Conservation (phyloP, 2,888 invertebrate genomes). For the Erannis defoliaria region DNA sequence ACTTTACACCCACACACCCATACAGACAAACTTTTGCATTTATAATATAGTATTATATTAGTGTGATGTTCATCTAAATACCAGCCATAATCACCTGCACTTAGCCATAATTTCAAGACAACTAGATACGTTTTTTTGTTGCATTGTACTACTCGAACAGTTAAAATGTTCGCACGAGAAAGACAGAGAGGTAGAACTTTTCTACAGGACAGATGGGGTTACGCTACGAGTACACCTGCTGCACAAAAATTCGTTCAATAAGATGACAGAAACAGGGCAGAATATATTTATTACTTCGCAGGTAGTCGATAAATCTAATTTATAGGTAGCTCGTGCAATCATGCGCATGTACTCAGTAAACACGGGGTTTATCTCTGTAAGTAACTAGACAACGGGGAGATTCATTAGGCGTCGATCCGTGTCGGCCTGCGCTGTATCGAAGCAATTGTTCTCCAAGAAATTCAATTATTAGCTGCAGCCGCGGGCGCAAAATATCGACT, state of each 20-base stretch:
- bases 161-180: neutral
- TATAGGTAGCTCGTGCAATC: conserved; percentile 84
- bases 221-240: conserved; percentile 23
- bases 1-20: too few species aligned
- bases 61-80: neutral
- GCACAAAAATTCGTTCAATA: conserved; percentile 24
- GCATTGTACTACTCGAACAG: neutral
- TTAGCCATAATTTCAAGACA: neutral
- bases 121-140: neutral
- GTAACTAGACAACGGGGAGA: conserved; percentile 83
- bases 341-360: conserved; percentile 83
- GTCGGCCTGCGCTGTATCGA: conserved; percentile 80
- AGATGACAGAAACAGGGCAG: conserved; percentile 33
- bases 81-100: neutral
- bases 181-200: conserved; percentile 2
- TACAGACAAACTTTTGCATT: too few species aligned
- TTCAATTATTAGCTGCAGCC: conserved; percentile 79
- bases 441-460: conserved; percentile 84
- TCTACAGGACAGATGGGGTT: conserved; percentile 9
- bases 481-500: conserved; percentile 70
- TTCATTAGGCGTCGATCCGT: conserved; percentile 85
- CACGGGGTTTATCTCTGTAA: conserved; percentile 83
- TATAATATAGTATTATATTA: too few species aligned
- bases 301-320: conserved; percentile 77
- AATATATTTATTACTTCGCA: conserved; percentile 50